phyloP scores from a whole-genome alignment of 2,797 vertebrate genomes.

The Loris lydekkerianus region DNA sequence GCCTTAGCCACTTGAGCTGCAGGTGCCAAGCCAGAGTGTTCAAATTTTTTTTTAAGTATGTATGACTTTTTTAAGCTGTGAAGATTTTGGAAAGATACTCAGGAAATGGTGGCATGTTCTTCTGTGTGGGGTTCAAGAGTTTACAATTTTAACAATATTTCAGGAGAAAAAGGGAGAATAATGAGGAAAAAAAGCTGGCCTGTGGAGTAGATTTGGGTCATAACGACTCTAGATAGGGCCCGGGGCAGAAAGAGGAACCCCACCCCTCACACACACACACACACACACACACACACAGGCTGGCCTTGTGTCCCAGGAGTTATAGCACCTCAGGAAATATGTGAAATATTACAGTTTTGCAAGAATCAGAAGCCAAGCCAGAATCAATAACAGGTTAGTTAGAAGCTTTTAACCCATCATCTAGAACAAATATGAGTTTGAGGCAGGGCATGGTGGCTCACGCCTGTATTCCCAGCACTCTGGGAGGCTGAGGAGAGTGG shows the following conservation, averaged over 20 bases:
- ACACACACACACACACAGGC: too few species aligned
- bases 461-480: too few species aligned
- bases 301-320: neutral
- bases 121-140: neutral
- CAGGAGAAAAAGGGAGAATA: neutral
- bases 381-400: neutral
- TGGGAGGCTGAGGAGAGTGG: too few species aligned
- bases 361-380: neutral
- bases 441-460: too few species aligned
- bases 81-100: constrained; percentile 25
- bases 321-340: neutral
- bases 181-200: neutral
- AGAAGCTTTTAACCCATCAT: neutral
- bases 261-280: too few species aligned
- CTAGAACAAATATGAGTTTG: constrained; percentile 34
- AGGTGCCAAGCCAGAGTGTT: too few species aligned
- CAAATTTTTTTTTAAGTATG: neutral
- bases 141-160: neutral
- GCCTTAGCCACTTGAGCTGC: too few species aligned
- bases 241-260: neutral
- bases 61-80: constrained; percentile 28
- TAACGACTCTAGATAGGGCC: neutral
- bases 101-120: neutral
- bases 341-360: neutral
- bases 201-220: neutral